Conservation (phyloP, 2,113 vertebrate species). For the Colinus virginianus region DNA sequence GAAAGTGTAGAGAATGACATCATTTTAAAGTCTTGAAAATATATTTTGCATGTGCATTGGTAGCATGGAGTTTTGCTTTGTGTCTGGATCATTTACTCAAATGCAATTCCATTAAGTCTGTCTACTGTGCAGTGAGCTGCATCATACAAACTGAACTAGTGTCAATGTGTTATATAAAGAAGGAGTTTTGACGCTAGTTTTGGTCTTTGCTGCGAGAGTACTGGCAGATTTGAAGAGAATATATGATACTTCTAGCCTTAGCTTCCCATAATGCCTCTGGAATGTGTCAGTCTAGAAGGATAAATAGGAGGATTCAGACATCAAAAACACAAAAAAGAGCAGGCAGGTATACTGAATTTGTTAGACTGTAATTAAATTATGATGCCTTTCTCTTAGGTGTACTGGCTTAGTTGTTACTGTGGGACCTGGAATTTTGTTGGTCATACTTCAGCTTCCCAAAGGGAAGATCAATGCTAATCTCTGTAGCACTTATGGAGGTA, state of each 20-base stretch:
- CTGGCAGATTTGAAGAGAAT: background rate
- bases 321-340: background rate
- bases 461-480: background rate
- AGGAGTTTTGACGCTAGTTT: background rate
- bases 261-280: background rate
- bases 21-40: background rate
- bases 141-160: background rate
- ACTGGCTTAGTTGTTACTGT: background rate
- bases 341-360: background rate
- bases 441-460: background rate
- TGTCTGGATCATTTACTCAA: background rate
- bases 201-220: background rate
- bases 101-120: background rate
- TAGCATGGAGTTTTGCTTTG: background rate
- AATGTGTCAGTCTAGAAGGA: background rate
- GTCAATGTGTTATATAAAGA: background rate
- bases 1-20: background rate
- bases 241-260: background rate
- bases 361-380: background rate
- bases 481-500: fast-evolving
- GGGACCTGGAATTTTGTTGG: background rate
- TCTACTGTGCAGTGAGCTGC: background rate
- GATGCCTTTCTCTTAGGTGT: background rate
- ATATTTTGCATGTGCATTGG: background rate
- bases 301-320: background rate